These are phyloP conservation scores for Pinna nobilis DNA, from an alignment of 1,140 invertebrate species.

Conservation along the genomic window DNA sequence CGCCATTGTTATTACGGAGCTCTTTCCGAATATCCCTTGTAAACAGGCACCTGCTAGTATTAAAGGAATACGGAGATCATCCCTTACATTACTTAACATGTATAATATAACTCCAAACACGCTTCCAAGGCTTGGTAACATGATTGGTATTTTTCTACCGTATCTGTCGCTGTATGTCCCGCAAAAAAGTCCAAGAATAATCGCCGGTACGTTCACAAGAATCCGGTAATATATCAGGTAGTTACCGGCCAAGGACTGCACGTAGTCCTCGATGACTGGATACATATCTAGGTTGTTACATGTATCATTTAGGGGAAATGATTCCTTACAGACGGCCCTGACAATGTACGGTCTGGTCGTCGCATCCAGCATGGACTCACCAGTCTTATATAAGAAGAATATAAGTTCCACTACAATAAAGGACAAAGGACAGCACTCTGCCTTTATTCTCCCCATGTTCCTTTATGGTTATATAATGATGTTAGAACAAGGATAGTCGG, in stretches of 20 bases:
- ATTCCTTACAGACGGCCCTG: conserved; percentile 62
- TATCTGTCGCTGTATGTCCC: conserved; percentile 73
- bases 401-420: conserved; percentile 61
- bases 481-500: too few relatives aligned
- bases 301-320: conserved; percentile 45
- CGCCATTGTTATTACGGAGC: conserved; percentile 73
- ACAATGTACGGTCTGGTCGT: conserved; percentile 69
- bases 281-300: conserved; percentile 48
- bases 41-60: conserved; percentile 64
- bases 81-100: conserved; percentile 53
- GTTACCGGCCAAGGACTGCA: conserved; percentile 61
- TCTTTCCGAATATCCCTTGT: conserved; percentile 70
- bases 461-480: too few relatives aligned
- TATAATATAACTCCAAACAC: conserved; percentile 67
- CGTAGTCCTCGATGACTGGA: conserved; percentile 52
- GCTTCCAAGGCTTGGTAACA: conserved; percentile 69
- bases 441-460: too few relatives aligned
- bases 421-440: too few relatives aligned
- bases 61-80: conserved; percentile 50
- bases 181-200: conserved; percentile 70
- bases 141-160: conserved; percentile 73
- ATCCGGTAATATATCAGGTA: conserved; percentile 70
- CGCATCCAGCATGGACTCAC: conserved; percentile 72
- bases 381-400: conserved; percentile 73
- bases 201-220: conserved; percentile 71